Evolutionary conservation across 2,888 invertebrate genomes (phyloP), one percentile per base, ranked within the genome.

Genomic region (Tineola bisselliella): DNA sequence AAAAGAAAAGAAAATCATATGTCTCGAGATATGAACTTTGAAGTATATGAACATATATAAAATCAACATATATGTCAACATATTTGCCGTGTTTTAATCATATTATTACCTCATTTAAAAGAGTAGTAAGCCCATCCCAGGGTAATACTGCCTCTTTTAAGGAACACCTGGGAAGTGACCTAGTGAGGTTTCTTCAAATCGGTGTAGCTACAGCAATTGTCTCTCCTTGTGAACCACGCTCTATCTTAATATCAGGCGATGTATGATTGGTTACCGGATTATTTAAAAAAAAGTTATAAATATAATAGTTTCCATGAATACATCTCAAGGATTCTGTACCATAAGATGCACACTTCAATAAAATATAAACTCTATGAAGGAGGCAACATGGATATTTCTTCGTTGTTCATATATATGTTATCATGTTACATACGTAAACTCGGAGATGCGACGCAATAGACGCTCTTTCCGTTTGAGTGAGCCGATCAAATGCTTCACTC

Each of bases 401-500:
- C 4, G 4, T 54, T 19, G 12, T 25, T 54, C 25, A 18, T n/a
- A 54, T 25, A 54, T 48, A n/a, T n/a, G n/a, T n/a, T n/a, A 48
- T 48, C 48, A 54, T 8, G 54, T 54, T 54, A 54, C 54, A 54
- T 54, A 12, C 54, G 54, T 54, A 54, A 54, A 18, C 54, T 48
- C 48, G n/a, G 15, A 15, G 48, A 48, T 48, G 48, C 17, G 48
- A 48, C 17, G 48, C 48, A 17, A 48, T 18, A 18, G 54, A 18
- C 54, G 19, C 25, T 54, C 54, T n/a, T 54, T 54, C 54, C 54
- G 54, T 25, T 25, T 54, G 54, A 54, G 25, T 54, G 54, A 54
- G 54, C 25, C 54, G 54, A 54, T 54, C 54, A 54, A 54, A 54
- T 54, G 54, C 54, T 54, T 54, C 54, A 25, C 19, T 25, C 54